Conservation (phyloP, 2,113 vertebrate species). For the Cichladusa arquata region DNA sequence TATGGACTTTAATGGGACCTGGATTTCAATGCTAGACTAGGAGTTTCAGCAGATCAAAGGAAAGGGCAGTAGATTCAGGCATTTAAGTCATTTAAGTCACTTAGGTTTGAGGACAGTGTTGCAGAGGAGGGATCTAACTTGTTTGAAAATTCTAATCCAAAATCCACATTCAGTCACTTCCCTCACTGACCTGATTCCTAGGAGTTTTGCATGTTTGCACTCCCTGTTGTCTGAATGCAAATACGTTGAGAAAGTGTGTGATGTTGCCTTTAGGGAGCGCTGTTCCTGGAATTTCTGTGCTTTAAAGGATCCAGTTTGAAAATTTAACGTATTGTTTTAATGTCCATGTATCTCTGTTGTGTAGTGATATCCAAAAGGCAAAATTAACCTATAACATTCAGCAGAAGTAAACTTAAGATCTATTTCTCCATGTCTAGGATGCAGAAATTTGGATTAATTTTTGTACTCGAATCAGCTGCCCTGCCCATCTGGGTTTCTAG, state of each 20-base stretch:
- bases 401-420: neutral
- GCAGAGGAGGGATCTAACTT: neutral
- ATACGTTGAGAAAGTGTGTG: neutral
- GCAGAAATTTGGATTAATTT: neutral
- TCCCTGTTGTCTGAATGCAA: neutral
- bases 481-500: neutral
- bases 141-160: neutral
- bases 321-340: neutral
- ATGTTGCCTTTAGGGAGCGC: neutral
- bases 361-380: neutral
- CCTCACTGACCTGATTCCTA: neutral
- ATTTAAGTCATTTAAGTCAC: neutral
- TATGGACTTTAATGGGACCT: neutral
- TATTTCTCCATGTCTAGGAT: neutral
- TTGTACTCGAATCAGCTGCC: neutral
- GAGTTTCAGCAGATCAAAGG: neutral
- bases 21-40: neutral
- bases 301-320: neutral
- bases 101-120: neutral
- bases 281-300: neutral
- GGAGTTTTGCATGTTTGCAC: neutral
- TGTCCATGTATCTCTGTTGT: neutral
- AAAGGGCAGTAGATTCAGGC: neutral
- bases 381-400: neutral
- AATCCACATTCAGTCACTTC: neutral